A percentile compares a stretch with the other conserved stretches of the same genome.
Conservation (phyloP, 2,888 invertebrate species). For the Drosophila colorata region DNA sequence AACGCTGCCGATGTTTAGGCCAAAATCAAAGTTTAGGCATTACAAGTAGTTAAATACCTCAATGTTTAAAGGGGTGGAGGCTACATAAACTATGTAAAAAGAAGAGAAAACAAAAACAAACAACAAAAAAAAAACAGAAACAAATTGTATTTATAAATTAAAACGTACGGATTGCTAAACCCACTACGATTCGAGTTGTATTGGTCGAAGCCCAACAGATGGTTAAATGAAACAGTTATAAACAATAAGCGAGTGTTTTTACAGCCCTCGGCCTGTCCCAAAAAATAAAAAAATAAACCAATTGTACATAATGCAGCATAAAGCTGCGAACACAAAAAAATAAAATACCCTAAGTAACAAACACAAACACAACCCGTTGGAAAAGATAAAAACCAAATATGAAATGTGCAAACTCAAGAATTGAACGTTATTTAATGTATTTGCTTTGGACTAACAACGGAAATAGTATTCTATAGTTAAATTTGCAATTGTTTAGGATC, state of each 20-base stretch:
- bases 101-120: neutral
- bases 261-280: neutral
- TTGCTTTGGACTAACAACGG: neutral
- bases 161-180: conserved; percentile 34
- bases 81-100: conserved; percentile 56
- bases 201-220: conserved; percentile 2
- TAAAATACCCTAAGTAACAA: conserved; percentile 28
- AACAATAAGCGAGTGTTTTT: conserved; percentile 11
- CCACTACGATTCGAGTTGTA: neutral
- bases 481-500: neutral
- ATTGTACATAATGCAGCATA: conserved; percentile 57
- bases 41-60: conserved; percentile 67
- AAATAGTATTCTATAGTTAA: too few relatives aligned
- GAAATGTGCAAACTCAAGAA: neutral
- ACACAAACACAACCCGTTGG: conserved; percentile 5
- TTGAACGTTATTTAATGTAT: neutral
- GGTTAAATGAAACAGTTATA: conserved; percentile 23
- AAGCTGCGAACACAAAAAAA: conserved; percentile 37
- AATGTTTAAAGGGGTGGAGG: conserved; percentile 70
- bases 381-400: neutral
- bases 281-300: conserved; percentile 13
- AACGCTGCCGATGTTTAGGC: conserved; percentile 51
- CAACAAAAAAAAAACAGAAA: neutral
- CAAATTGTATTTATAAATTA: conserved; percentile 66
- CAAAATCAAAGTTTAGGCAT: conserved; percentile 70